Base-by-base conservation (phyloP, 2,797 vertebrate species). In the Kryptolebias ocellatus region DNA sequence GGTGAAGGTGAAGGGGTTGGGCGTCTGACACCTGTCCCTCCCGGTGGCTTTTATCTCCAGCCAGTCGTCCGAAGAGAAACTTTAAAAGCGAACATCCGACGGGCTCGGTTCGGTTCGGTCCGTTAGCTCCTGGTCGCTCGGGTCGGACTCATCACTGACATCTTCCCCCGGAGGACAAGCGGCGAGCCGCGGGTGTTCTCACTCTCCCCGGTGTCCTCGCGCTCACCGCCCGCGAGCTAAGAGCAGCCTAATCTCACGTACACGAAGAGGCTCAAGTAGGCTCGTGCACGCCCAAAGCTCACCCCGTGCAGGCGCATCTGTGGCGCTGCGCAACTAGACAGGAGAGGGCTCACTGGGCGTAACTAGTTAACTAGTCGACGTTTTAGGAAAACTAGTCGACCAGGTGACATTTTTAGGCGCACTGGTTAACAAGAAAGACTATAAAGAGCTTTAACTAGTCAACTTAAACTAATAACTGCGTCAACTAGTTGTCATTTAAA, bases 21-120 rank as follows among this genome's bases (percentile, higher is more conserved):
- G 64, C 29, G 14, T 62, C 9, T 57, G 68, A 77, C 87, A 88
- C 88, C 83, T 78, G 82, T 84, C 66, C 59, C 54, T 65, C 78
- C 37, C 56, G 54, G 50, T 7, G 65, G 3, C 16, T 53, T 37
- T 78, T 82, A 69, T 79, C 78, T 76, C 55, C 67, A 3, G 3
- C 1, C 69, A 11, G 57, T 10, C 31, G 79, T 61, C 60, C 72
- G 47, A 11, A 34, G 11, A 0, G 15, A 27, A 62, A 67, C 39
- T 79, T 83, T 42, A 0, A 4, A n/a, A 54, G 3, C 27, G 1
- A 46, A 64, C 73, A 73, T 78, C 73, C 72, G 67, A 24, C 27
- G 42, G 54, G 34, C 9, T 37, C 37, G 37, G 37, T 3, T 60
- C 31, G 24, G 8, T 20, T 39, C 37, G 11, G 6, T 65, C 65